A percentile compares a stretch with the other conserved stretches of the same genome.
Evolutionary conservation across 2,888 invertebrate species (phyloP).

Genomic region (Lomographa bimaculata): DNA sequence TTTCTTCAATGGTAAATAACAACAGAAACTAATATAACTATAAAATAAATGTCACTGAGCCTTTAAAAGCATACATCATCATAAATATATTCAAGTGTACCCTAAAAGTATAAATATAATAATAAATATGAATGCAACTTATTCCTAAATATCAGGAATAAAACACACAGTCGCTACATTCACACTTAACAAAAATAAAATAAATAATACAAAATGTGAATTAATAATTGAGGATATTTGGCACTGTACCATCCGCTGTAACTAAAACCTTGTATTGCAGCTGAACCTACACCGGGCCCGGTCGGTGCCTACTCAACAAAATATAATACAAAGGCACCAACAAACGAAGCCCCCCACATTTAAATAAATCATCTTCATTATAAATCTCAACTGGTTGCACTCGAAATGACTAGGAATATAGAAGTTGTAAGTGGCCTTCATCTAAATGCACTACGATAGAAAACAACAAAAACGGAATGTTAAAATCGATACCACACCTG

Average conservation of each 20-base stretch:
- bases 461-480: slow-evolving; percentile 75
- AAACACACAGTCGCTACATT: slow-evolving; percentile 80
- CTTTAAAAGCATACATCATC: slow-evolving; percentile 67
- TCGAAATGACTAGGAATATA: slow-evolving; percentile 82
- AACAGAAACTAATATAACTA: slow-evolving; percentile 54
- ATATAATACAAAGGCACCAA: slow-evolving; percentile 72
- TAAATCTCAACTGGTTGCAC: slow-evolving; percentile 82
- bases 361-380: slow-evolving; percentile 69
- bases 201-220: slow-evolving; percentile 73
- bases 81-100: slow-evolving; percentile 71
- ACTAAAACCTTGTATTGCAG: slow-evolving; percentile 59
- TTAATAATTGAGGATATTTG: slow-evolving; percentile 80
- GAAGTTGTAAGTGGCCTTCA: slow-evolving; percentile 76
- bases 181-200: slow-evolving; percentile 72
- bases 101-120: slow-evolving; percentile 78
- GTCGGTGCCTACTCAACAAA: slow-evolving; percentile 56
- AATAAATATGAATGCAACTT: slow-evolving; percentile 82
- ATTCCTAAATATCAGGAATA: slow-evolving; percentile 84
- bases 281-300: slow-evolving; percentile 41
- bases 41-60: slow-evolving; percentile 75
- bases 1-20: slow-evolving; percentile 60
- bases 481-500: slow-evolving; percentile 82
- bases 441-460: slow-evolving; percentile 68
- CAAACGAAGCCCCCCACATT: slow-evolving; percentile 46
- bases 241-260: slow-evolving; percentile 77